phyloP scores from a whole-genome alignment of 2,888 invertebrate species.

The Panopea generosa region DNA sequence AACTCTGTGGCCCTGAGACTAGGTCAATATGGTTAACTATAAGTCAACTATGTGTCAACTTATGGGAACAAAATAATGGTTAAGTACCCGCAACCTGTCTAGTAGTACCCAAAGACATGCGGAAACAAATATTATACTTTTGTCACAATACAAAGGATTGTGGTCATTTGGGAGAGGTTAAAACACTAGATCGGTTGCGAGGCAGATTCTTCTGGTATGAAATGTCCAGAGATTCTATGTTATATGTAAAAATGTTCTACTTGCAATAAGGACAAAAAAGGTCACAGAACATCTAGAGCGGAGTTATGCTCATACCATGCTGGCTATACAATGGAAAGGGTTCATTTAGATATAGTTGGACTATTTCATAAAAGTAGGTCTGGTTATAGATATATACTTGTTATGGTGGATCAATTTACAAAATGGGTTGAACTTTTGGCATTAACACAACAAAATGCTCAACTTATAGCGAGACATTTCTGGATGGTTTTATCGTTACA shows the following conservation, averaged over 20 bases:
- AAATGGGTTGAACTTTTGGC: neutral
- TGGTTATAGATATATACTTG: neutral
- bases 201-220: conserved; percentile 11
- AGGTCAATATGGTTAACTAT: neutral
- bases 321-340: neutral
- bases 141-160: neutral
- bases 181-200: conserved; percentile 10
- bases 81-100: neutral
- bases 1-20: neutral
- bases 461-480: neutral
- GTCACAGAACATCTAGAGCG: neutral
- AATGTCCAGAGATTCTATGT: neutral
- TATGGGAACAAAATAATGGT: neutral
- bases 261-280: conserved; percentile 3
- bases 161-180: conserved; percentile 7
- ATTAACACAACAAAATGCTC: neutral
- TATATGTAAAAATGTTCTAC: conserved; percentile 5
- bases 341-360: neutral
- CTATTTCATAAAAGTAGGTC: neutral
- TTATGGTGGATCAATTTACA: neutral
- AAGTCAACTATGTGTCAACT: neutral
- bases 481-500: neutral
- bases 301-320: neutral
- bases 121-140: neutral
- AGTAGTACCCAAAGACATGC: neutral